phyloP scores from a whole-genome alignment of 92 coral and sea anemone species.

The Chrysogorgia sp. region DNA sequence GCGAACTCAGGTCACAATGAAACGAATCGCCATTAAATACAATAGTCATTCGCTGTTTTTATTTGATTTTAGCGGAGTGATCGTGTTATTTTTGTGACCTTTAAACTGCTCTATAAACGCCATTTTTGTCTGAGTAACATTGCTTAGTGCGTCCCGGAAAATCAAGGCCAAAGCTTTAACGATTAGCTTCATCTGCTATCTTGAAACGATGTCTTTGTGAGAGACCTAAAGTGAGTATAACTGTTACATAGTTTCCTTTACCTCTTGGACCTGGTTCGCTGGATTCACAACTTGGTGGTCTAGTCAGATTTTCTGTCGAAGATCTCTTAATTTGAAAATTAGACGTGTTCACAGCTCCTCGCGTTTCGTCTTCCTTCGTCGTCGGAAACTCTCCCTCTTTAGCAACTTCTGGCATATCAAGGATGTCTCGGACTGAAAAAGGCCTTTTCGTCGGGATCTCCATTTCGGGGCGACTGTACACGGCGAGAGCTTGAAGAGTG shows the following conservation, averaged over 20 bases:
- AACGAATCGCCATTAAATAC: background rate
- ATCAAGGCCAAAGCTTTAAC: too few species aligned
- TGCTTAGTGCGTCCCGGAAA: background rate
- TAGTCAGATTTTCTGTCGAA: background rate
- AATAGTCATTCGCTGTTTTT: background rate
- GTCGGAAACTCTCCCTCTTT: background rate
- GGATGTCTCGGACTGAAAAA: conserved; percentile 93
- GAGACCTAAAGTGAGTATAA: too few species aligned
- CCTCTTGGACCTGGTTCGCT: conserved; percentile 16
- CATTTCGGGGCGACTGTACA: background rate
- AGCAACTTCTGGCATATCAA: conserved; percentile 76
- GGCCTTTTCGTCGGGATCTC: conserved; percentile 34
- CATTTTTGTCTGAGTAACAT: background rate
- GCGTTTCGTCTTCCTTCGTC: background rate
- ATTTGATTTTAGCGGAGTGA: background rate
- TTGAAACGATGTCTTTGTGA: too few species aligned
- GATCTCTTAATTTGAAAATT: background rate
- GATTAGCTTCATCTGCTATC: background rate
- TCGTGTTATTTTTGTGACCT: background rate
- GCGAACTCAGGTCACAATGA: background rate
- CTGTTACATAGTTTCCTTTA: background rate
- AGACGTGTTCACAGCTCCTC: background rate
- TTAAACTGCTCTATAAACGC: background rate
- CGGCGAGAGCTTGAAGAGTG: background rate
- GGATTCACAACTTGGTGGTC: conserved; percentile 38